Base-by-base conservation (phyloP, 2,113 vertebrate species). In the Ptilorrhoa leucosticta region DNA sequence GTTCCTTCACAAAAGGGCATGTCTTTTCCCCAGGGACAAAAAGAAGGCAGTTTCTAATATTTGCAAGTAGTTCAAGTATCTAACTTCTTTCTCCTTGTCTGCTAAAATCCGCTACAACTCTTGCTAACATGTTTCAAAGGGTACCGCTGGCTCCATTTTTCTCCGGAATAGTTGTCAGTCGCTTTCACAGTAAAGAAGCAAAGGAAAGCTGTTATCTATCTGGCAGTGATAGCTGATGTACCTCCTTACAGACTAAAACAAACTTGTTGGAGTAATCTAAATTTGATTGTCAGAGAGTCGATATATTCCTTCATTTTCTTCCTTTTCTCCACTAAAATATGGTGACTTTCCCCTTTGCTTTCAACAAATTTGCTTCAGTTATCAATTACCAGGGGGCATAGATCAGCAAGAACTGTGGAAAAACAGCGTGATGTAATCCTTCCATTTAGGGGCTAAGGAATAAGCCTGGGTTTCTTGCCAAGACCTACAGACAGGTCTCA, bases 311-410 rank as follows among this genome's bases (percentile, higher is more conserved):
- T 63, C 1, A 1, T 69, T 84, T 85, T 85, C 11, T 82, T 83
- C 50, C 57, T 58, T 80, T 66, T 14, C 47, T 65, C 28, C 33
- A 40, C 61, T 93, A 91, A 93, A 91, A 84, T 72, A 69, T 2
- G 5, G 76, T 56, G 81, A 76, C 60, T 95, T 95, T 86, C 13
- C 42, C 66, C 63, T 42, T 77, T 54, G 24, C 57, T 85, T 80
- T 90, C 83, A 90, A 92, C 50, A 89, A 66, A 88, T 92, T 81
- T 54, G 16, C 45, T 89, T 83, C 33, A 75, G 79, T 56, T 90
- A 60, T 94, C 64, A 40, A 56, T 83, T 90, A 75, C 51, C 82
- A 78, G 60, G 51, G 60, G 50, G 18, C 71, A 89, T 5, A 68
- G 71, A 63, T 90, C 92, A 88, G 33, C n/a, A 39, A 18, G 66